Percentiles rank a stretch among this genome's conserved stretches.
These are phyloP conservation scores for Acheta domesticus DNA, from an alignment of 2,888 invertebrate species.

Conservation along the genomic window DNA sequence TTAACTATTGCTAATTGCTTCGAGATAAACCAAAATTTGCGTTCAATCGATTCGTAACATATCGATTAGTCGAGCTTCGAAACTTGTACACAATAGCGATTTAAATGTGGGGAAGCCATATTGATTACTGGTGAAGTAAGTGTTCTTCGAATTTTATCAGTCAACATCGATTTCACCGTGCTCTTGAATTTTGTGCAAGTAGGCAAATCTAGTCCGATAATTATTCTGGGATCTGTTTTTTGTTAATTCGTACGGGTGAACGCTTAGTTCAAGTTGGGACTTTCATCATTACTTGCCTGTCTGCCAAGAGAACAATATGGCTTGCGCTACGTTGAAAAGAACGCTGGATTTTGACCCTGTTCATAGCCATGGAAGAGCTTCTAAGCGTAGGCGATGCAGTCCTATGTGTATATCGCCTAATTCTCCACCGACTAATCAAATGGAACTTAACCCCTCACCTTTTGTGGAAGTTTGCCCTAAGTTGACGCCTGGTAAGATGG, in stretches of 20 bases:
- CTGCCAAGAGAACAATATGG: constrained; percentile 64
- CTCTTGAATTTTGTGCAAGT: background rate
- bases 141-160: constrained; percentile 12
- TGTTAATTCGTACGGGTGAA: background rate
- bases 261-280: background rate
- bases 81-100: constrained; percentile 33
- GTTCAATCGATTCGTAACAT: background rate
- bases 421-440: constrained; percentile 44
- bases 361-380: constrained; percentile 75
- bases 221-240: background rate
- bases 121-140: constrained; percentile 27
- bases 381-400: constrained; percentile 86
- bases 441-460: constrained; percentile 66
- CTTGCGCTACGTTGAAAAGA: constrained; percentile 96
- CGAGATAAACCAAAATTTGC: too few relatives aligned
- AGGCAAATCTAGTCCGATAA: background rate
- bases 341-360: constrained; percentile 91
- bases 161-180: constrained; percentile 21
- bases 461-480: constrained; percentile 83
- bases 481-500: constrained; percentile 60
- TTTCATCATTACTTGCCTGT: background rate
- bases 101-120: constrained; percentile 33
- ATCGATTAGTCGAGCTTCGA: constrained; percentile 11
- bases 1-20: too few relatives aligned
- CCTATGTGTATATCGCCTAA: constrained; percentile 69